Conservation (phyloP, 2,113 vertebrate species). For the Canis aureus region DNA sequence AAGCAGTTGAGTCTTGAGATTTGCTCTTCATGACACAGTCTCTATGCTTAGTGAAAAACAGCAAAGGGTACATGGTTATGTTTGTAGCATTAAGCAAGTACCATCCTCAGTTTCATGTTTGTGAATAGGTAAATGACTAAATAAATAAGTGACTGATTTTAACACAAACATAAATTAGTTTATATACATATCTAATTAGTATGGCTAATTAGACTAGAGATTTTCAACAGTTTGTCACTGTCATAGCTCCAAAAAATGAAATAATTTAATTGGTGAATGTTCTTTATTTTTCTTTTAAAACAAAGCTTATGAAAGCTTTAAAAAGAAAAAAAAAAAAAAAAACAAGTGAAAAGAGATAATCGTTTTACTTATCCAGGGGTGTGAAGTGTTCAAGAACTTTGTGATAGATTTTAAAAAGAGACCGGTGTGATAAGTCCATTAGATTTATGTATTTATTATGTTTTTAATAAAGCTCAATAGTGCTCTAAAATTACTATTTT, state of each 20-base stretch:
- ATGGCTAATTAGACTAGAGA: conserved; percentile 22
- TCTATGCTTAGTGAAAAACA: neutral
- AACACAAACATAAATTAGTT: conserved; percentile 33
- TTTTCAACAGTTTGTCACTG: neutral
- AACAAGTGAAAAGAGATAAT: neutral
- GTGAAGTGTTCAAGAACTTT: neutral
- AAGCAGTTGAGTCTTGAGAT: neutral
- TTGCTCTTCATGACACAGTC: neutral
- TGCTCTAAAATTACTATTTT: neutral
- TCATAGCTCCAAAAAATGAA: neutral
- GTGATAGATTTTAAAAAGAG: neutral
- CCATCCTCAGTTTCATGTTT: neutral
- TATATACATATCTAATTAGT: conserved; percentile 4
- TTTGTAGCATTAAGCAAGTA: neutral
- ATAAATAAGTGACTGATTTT: conserved; percentile 30
- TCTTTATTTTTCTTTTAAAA: neutral
- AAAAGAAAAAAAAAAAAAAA: neutral
- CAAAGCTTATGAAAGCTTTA: neutral
- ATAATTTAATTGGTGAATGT: neutral
- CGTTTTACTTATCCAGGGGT: neutral
- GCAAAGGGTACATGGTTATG: neutral
- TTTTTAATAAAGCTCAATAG: neutral
- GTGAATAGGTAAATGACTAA: neutral
- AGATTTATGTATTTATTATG: neutral
- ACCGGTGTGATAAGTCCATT: neutral